Evolutionary conservation across 2,113 vertebrate genomes (phyloP).

Genomic region (Pholis gunnellus): DNA sequence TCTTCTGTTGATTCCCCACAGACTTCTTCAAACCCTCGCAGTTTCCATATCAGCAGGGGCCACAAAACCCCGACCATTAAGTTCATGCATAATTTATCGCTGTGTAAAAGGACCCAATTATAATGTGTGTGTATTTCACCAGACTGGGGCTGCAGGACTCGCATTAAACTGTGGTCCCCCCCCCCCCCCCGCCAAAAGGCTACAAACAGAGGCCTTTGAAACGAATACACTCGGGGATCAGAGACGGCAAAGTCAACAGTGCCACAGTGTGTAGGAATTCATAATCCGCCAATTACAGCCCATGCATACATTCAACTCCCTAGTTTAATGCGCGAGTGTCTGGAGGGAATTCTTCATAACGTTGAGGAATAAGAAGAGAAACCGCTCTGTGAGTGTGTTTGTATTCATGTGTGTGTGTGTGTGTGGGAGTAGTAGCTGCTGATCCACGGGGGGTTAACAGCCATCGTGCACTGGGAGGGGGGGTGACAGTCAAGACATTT

Average conservation of each 20-base stretch:
- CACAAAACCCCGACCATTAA: slow-evolving; percentile 63
- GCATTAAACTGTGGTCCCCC: slow-evolving; percentile 49
- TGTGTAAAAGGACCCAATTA: slow-evolving; percentile 74
- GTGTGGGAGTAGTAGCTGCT: slow-evolving; percentile 28
- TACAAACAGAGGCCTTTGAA: slow-evolving; percentile 72
- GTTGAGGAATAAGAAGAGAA: slow-evolving; percentile 44
- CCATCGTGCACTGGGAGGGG: slow-evolving; percentile 9
- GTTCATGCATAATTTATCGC: slow-evolving; percentile 74
- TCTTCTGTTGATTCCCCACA: slow-evolving; percentile 38
- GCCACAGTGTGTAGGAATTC: slow-evolving; percentile 74
- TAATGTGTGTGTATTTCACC: slow-evolving; percentile 49
- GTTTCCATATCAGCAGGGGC: slow-evolving; percentile 65
- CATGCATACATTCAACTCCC: slow-evolving; percentile 64
- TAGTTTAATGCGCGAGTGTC: slow-evolving; percentile 64
- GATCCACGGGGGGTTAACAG: slow-evolving; percentile 45
- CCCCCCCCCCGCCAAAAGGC: slow-evolving; percentile 47
- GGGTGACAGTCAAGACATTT: slow-evolving; percentile 49
- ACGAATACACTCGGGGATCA: slow-evolving; percentile 71
- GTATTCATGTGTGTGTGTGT: slow-evolving; percentile 21
- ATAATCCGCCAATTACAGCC: slow-evolving; percentile 79
- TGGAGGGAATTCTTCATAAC: slow-evolving; percentile 65
- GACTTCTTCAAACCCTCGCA: slow-evolving; percentile 44
- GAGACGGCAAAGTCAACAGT: slow-evolving; percentile 71
- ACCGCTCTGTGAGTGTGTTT: slow-evolving; percentile 15
- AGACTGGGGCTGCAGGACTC: slow-evolving; percentile 63